Conservation (phyloP, 1,140 invertebrate species). For the Dinothrombium tinctorium region DNA sequence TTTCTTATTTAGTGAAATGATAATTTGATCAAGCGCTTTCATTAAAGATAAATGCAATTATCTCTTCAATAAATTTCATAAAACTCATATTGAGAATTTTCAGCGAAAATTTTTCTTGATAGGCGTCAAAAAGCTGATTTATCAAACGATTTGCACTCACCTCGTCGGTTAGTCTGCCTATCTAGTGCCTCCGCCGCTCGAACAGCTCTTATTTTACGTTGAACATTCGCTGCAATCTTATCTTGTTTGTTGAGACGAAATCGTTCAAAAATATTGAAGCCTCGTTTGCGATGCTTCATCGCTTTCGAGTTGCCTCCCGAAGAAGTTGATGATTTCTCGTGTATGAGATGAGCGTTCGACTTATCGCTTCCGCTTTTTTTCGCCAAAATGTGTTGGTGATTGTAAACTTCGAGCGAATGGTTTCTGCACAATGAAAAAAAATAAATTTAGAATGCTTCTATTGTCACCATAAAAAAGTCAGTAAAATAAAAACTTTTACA, state of each 20-base stretch:
- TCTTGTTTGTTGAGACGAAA: slow-evolving; percentile 16
- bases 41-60: too few species aligned
- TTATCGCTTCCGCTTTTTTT: background rate
- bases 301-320: background rate
- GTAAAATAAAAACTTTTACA: too few species aligned
- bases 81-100: too few species aligned
- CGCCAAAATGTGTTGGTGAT: slow-evolving; percentile 2
- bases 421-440: slow-evolving; percentile 11
- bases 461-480: too few species aligned
- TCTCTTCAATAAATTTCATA: too few species aligned
- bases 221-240: slow-evolving; percentile 16
- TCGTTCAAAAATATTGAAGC: slow-evolving; percentile 15
- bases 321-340: slow-evolving; percentile 4
- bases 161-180: slow-evolving; percentile 12
- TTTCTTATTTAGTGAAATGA: too few species aligned
- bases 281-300: background rate
- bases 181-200: slow-evolving; percentile 17
- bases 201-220: slow-evolving; percentile 16
- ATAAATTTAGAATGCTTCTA: background rate
- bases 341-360: slow-evolving; percentile 1
- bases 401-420: slow-evolving; percentile 12
- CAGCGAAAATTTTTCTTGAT: too few species aligned
- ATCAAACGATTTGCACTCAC: background rate
- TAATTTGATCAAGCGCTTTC: too few species aligned
- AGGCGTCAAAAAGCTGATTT: too few species aligned